phyloP scores from a whole-genome alignment of 2,888 invertebrate species.

The Hypena proboscidalis region DNA sequence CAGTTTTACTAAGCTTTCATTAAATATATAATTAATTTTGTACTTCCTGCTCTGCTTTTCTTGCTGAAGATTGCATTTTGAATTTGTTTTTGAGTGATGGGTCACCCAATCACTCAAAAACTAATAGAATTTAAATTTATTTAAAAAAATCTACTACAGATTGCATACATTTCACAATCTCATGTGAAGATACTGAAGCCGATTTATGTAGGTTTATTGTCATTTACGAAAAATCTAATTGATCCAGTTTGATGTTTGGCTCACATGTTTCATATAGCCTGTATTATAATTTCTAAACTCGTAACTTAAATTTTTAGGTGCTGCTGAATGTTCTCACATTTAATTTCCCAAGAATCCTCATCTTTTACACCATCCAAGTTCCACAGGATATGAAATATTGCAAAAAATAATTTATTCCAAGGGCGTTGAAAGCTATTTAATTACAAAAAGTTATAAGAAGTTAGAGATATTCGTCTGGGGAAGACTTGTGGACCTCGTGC shows the following conservation, averaged over 20 bases:
- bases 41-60: slow-evolving; percentile 15
- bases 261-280: too few species aligned
- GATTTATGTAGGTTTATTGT: too few species aligned
- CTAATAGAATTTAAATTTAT: too few species aligned
- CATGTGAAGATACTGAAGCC: too few species aligned
- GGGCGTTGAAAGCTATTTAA: slow-evolving; percentile 19
- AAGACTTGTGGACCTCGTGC: slow-evolving; percentile 15
- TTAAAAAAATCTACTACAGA: too few species aligned
- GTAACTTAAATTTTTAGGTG: too few species aligned
- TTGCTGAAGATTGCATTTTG: slow-evolving; percentile 18
- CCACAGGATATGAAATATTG: slow-evolving; percentile 4
- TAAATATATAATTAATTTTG: slow-evolving; percentile 37
- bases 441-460: slow-evolving; percentile 22
- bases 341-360: background rate
- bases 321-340: background rate
- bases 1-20: slow-evolving; percentile 35
- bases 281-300: too few species aligned
- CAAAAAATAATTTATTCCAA: slow-evolving; percentile 11
- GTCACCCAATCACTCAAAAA: too few species aligned
- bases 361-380: too few species aligned
- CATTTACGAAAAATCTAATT: too few species aligned
- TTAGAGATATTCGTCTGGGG: slow-evolving; percentile 21
- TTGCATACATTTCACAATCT: too few species aligned
- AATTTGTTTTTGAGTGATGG: background rate
- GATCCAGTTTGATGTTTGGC: too few species aligned